A percentile compares a stretch with the other conserved stretches of the same genome.
phyloP scores from a whole-genome alignment of 2,797 vertebrate genomes.

The Amazona finschi region DNA sequence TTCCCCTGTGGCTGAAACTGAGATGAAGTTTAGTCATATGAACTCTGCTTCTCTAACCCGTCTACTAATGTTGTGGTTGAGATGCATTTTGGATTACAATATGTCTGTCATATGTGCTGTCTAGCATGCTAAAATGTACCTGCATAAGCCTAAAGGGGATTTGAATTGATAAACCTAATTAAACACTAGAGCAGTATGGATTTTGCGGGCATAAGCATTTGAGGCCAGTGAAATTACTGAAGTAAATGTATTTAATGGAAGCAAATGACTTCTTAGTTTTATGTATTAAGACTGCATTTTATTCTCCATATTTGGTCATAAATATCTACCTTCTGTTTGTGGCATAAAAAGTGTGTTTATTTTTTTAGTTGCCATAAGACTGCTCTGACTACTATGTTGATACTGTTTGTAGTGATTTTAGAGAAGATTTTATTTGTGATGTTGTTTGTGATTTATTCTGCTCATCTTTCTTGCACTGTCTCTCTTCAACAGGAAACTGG shows the following conservation, averaged over 20 bases:
- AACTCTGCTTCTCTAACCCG: background rate
- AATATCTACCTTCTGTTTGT: background rate
- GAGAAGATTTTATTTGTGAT: background rate
- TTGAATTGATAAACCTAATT: background rate
- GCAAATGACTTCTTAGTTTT: background rate
- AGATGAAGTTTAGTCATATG: background rate
- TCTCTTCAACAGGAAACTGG: conserved; percentile 80
- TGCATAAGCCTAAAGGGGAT: background rate
- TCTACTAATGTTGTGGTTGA: background rate
- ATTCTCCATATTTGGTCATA: background rate
- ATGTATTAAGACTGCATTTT: background rate
- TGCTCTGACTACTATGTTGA: background rate
- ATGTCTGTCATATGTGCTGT: background rate
- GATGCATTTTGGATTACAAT: background rate
- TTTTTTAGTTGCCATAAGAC: background rate
- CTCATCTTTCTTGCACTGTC: background rate
- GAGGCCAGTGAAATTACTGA: background rate
- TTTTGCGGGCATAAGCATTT: background rate
- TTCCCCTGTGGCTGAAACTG: background rate
- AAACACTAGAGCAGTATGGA: background rate
- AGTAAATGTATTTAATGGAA: background rate
- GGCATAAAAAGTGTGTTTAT: background rate
- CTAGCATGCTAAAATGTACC: background rate
- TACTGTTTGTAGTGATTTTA: background rate
- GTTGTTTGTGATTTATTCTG: background rate